Evolutionary conservation across 2,113 vertebrate genomes (phyloP).

Genomic region (Chaenocephalus aceratus): DNA sequence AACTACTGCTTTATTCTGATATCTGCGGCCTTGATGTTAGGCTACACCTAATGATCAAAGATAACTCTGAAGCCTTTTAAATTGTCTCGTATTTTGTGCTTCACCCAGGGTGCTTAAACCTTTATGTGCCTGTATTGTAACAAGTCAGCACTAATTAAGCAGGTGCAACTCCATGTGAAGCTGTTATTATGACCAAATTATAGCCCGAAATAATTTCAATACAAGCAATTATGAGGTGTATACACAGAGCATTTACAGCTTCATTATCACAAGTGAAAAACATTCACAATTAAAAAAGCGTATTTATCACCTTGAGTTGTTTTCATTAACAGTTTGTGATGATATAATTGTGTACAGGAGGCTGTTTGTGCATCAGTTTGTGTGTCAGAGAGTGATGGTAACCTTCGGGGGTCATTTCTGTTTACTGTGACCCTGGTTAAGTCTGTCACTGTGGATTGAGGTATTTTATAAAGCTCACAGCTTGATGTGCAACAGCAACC

Average conservation of each 20-base stretch:
- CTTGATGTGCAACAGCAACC: conserved; percentile 59
- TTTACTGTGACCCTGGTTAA: conserved; percentile 64
- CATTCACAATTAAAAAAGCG: neutral
- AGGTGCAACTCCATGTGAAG: conserved; percentile 16
- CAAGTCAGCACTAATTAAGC: conserved; percentile 30
- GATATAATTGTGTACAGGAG: conserved; percentile 5
- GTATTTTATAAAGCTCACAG: conserved; percentile 71
- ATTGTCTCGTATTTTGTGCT: neutral
- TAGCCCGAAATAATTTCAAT: neutral
- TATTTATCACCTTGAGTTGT: conserved; percentile 6
- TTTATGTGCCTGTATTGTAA: conserved; percentile 14
- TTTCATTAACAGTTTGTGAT: conserved; percentile 23
- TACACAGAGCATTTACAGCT: conserved; percentile 5
- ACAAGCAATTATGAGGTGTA: neutral
- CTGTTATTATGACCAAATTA: conserved; percentile 16
- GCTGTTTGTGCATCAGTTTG: conserved; percentile 43
- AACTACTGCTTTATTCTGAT: neutral
- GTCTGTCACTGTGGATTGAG: conserved; percentile 61
- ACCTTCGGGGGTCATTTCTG: conserved; percentile 69
- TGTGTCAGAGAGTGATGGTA: conserved; percentile 49
- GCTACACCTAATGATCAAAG: conserved; percentile 8
- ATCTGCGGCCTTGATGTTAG: conserved; percentile 15
- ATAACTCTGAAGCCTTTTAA: neutral
- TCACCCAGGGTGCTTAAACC: conserved; percentile 7
- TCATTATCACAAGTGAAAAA: neutral